phyloP scores from a whole-genome alignment of 2,888 invertebrate species.

The Phlogophora meticulosa region DNA sequence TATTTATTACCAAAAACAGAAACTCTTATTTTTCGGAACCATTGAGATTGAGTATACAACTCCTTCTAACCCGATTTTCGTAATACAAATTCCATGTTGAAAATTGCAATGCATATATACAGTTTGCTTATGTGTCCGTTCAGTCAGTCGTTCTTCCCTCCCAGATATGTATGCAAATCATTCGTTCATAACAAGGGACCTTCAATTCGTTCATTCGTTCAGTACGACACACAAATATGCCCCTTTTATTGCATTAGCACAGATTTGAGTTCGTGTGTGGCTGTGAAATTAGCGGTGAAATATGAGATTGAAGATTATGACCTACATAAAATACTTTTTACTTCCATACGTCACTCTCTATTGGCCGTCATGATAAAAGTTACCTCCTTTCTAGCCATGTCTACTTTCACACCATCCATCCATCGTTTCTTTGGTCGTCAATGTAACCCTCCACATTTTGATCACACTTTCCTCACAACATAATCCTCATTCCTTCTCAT shows the following conservation, averaged over 20 bases:
- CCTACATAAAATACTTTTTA: no score
- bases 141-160: constrained; percentile 45
- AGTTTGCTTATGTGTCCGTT: constrained; percentile 39
- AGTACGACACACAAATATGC: constrained; percentile 56
- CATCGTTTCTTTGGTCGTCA: no score
- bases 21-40: background rate
- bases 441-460: no score
- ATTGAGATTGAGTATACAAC: background rate
- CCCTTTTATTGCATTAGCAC: constrained; percentile 60
- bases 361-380: no score
- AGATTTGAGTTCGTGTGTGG: constrained; percentile 53
- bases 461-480: no score
- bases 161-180: constrained; percentile 63
- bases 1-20: no score
- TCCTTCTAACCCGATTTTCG: constrained; percentile 15
- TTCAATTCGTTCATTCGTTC: constrained; percentile 60
- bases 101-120: constrained; percentile 49
- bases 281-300: constrained; percentile 29
- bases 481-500: no score
- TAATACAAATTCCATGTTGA: constrained; percentile 23
- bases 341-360: no score
- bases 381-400: no score
- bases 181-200: constrained; percentile 61
- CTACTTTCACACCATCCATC: no score
- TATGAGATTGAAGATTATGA: no score